A percentile compares a stretch with the other conserved stretches of the same genome.
phyloP scores from a whole-genome alignment of 2,888 invertebrate genomes.

The Caenorhabditis imperialis region DNA sequence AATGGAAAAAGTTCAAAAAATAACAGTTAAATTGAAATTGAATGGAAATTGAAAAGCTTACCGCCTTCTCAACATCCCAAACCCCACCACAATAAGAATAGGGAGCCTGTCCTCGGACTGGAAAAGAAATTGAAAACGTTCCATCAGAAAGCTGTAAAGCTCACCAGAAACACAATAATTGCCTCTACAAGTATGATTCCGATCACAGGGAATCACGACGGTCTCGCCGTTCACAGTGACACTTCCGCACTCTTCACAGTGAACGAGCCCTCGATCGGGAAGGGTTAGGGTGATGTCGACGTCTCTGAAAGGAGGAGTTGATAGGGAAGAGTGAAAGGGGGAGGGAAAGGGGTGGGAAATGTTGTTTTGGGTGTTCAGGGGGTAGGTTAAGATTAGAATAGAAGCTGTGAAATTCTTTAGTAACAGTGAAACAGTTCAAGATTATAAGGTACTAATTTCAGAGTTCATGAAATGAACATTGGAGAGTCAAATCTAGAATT shows the following conservation, averaged over 20 bases:
- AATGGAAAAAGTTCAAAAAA: not conserved
- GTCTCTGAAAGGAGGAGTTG: slow-evolving; percentile 19
- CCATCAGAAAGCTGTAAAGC: not conserved
- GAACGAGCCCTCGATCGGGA: slow-evolving; percentile 33
- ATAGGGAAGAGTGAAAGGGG: too few species aligned
- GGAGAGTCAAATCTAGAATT: too few species aligned
- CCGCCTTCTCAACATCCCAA: slow-evolving; percentile 47
- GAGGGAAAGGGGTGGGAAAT: too few species aligned
- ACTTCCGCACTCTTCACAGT: slow-evolving; percentile 61
- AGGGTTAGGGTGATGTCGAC: slow-evolving; percentile 31
- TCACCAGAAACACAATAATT: slow-evolving; percentile 60
- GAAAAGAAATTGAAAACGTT: slow-evolving; percentile 6
- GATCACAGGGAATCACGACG: slow-evolving; percentile 54
- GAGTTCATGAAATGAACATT: too few species aligned
- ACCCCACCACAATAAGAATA: slow-evolving; percentile 52
- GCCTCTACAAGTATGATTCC: slow-evolving; percentile 53
- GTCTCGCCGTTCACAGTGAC: slow-evolving; percentile 47
- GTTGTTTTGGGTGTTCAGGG: too few species aligned
- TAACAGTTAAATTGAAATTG: not conserved
- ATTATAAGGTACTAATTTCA: too few species aligned
- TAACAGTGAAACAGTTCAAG: too few species aligned
- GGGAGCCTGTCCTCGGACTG: slow-evolving; percentile 45
- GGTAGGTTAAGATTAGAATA: too few species aligned
- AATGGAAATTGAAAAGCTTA: slow-evolving; percentile 6
- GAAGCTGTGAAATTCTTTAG: too few species aligned